Conservation (phyloP, 2,113 vertebrate genomes). For the Serilophus lunatus region DNA sequence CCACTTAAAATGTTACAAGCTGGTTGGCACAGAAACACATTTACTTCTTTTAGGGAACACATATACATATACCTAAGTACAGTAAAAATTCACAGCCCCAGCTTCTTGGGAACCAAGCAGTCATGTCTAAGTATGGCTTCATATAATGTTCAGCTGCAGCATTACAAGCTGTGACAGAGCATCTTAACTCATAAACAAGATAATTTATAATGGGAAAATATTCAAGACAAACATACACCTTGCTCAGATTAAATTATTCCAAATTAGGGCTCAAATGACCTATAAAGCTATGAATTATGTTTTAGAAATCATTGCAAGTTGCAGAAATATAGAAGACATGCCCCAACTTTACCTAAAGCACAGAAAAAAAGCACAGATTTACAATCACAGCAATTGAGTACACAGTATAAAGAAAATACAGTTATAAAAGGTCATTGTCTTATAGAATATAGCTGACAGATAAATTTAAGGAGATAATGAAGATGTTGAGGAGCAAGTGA, state of each 20-base stretch:
- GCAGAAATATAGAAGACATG: background rate
- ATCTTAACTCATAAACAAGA: background rate
- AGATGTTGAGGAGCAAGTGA: background rate
- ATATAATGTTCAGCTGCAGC: background rate
- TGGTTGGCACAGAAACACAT: background rate
- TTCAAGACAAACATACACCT: background rate
- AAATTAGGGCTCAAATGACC: background rate
- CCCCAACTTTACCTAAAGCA: background rate
- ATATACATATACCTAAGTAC: background rate
- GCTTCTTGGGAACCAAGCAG: background rate
- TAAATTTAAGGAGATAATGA: background rate
- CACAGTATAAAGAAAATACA: background rate
- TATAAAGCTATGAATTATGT: background rate
- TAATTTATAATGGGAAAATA: background rate
- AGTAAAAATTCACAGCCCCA: background rate
- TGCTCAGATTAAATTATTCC: background rate
- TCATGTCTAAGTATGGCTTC: background rate
- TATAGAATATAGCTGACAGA: background rate
- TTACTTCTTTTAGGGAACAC: background rate
- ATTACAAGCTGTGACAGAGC: background rate
- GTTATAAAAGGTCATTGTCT: background rate
- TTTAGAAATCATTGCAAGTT: background rate
- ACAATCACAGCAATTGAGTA: background rate
- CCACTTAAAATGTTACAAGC: slow-evolving; percentile 5
- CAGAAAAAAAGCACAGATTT: background rate